Percentiles rank a stretch among this genome's conserved stretches.
These are phyloP conservation scores for Cyrtorhinus lividipennis DNA, from an alignment of 1,140 invertebrate genomes.

Conservation along the genomic window DNA sequence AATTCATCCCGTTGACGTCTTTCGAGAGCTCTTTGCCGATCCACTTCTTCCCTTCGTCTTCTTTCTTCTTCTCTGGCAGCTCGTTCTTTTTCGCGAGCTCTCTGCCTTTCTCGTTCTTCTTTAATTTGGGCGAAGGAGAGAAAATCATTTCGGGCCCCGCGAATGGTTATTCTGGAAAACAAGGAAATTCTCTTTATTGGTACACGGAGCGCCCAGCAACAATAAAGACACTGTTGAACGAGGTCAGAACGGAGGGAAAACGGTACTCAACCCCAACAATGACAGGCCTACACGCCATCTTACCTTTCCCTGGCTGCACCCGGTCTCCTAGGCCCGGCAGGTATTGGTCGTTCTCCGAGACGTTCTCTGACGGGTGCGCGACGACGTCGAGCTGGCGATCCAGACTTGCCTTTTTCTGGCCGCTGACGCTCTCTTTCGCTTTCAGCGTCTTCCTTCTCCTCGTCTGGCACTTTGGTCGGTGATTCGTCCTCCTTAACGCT, in stretches of 20 bases:
- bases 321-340: neutral
- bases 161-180: neutral
- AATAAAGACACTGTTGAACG: neutral
- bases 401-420: slow-evolving; percentile 16
- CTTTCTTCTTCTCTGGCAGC: slow-evolving; percentile 57
- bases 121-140: slow-evolving; percentile 27
- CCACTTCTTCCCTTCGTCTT: slow-evolving; percentile 51
- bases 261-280: too few relatives aligned
- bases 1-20: slow-evolving; percentile 65
- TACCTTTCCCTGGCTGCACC: slow-evolving; percentile 26
- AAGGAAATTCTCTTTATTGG: neutral
- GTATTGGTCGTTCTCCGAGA: slow-evolving; percentile 19
- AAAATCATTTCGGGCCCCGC: slow-evolving; percentile 28
- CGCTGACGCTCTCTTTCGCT: slow-evolving; percentile 19
- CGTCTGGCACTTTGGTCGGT: slow-evolving; percentile 14
- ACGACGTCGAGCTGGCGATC: neutral
- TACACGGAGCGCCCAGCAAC: neutral
- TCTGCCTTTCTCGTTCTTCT: slow-evolving; percentile 62
- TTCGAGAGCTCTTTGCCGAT: slow-evolving; percentile 58
- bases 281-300: too few relatives aligned
- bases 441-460: slow-evolving; percentile 24
- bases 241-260: too few relatives aligned
- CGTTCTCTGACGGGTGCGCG: neutral
- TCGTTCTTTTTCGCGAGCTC: slow-evolving; percentile 58
- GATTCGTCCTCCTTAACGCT: neutral